Evolutionary conservation across 2,888 invertebrate genomes (phyloP).

Genomic region (Crossocerus cetratus): DNA sequence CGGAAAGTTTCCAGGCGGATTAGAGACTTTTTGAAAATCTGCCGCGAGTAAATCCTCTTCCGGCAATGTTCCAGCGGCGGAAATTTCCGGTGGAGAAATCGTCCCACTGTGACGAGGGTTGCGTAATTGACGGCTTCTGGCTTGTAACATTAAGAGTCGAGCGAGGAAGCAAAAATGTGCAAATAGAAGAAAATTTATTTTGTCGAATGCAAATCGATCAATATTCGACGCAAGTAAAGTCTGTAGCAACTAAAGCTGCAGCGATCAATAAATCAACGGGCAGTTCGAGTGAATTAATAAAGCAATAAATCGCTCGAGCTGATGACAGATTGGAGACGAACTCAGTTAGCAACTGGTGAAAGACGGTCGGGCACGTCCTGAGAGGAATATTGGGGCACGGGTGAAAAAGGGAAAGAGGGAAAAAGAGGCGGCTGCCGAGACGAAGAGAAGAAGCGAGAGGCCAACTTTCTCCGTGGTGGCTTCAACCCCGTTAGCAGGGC

Average conservation of each 20-base stretch:
- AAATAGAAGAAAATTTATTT: no score
- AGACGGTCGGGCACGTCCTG: neutral
- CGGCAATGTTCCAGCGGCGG: no score
- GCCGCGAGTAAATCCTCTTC: neutral
- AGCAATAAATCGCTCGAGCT: neutral
- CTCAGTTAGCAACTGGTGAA: no score
- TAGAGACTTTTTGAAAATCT: conserved; percentile 1
- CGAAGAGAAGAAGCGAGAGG: neutral
- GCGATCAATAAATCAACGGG: neutral
- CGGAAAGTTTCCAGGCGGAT: neutral
- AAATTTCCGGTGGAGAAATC: no score
- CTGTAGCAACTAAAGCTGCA: no score
- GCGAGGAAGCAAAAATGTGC: no score
- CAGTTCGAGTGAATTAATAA: neutral
- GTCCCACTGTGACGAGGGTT: no score
- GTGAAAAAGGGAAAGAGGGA: neutral
- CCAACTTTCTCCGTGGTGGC: conserved; percentile 22
- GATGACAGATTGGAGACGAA: neutral
- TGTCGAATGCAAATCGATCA: no score
- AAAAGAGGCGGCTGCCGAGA: neutral
- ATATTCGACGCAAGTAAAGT: no score
- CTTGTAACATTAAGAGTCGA: no score
- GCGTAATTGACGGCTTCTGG: no score
- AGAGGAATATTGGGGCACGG: conserved; percentile 5
- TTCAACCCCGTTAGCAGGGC: conserved; percentile 51